Conservation (phyloP, 2,113 vertebrate species). For the Urocynchramus pylzowi region DNA sequence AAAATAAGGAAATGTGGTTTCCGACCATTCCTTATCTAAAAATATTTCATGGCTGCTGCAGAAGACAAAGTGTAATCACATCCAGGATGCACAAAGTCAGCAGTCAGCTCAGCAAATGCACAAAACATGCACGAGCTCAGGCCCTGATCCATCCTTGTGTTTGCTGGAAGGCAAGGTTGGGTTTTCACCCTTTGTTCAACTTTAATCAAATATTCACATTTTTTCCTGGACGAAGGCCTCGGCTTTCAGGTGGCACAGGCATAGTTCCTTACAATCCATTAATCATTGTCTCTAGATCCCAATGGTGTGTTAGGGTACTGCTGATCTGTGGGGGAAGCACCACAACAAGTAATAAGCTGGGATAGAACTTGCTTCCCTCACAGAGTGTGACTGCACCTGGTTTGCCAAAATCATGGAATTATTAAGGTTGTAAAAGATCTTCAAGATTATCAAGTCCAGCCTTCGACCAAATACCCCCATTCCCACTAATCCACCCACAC, state of each 20-base stretch:
- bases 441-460: background rate
- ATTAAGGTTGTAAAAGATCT: background rate
- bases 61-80: background rate
- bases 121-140: background rate
- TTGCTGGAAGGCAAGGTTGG: background rate
- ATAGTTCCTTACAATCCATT: background rate
- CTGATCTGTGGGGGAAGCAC: background rate
- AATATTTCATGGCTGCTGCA: background rate
- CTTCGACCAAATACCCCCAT: background rate
- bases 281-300: background rate
- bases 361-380: background rate
- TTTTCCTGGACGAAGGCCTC: background rate
- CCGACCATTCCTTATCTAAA: background rate
- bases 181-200: background rate
- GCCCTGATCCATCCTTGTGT: background rate
- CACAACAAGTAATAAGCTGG: background rate
- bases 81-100: background rate
- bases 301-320: rapidly evolving
- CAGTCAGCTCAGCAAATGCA: background rate
- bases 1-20: background rate
- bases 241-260: background rate
- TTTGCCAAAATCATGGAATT: background rate
- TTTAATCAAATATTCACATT: background rate
- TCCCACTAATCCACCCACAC: background rate
- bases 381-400: rapidly evolving